Conservation (phyloP, 1,140 invertebrate genomes). For the Parasteatoda tepidariorum region DNA sequence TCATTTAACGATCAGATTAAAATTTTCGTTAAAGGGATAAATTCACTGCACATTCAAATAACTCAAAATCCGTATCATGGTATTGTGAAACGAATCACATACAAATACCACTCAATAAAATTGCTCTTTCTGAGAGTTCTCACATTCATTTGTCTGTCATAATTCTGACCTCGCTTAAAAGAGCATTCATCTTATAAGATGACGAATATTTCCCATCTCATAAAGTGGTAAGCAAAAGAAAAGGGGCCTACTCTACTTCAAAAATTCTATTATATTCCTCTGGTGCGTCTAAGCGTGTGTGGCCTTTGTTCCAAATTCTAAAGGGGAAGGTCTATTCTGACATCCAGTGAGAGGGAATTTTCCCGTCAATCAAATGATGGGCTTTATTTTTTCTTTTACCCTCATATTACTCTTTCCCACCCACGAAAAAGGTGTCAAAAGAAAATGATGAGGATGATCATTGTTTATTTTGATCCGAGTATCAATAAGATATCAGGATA, state of each 20-base stretch:
- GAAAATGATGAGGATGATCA: conserved; percentile 5
- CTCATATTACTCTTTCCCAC: conserved; percentile 30
- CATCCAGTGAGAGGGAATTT: conserved; percentile 16
- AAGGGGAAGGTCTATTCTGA: conserved; percentile 5
- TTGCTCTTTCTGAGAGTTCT: no score
- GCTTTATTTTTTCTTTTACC: conserved; percentile 5
- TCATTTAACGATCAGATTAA: no score
- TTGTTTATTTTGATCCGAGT: conserved; percentile 5
- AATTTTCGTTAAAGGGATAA: no score
- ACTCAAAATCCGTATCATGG: no score
- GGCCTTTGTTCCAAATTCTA: conserved; percentile 35
- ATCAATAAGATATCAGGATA: background rate
- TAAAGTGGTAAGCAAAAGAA: background rate
- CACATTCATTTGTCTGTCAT: conserved; percentile 27
- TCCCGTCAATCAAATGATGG: conserved; percentile 26
- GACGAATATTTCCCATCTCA: conserved; percentile 17
- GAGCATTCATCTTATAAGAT: conserved; percentile 40
- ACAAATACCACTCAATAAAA: no score
- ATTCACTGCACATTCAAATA: no score
- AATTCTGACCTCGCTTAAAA: conserved; percentile 9
- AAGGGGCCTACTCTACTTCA: background rate
- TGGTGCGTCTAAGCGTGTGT: conserved; percentile 2
- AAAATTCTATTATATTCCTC: conserved; percentile 22
- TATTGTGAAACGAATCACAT: no score
- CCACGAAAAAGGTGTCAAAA: background rate